Evolutionary conservation across 2,888 invertebrate species (phyloP).

Genomic region (Eristalinus aeneus): DNA sequence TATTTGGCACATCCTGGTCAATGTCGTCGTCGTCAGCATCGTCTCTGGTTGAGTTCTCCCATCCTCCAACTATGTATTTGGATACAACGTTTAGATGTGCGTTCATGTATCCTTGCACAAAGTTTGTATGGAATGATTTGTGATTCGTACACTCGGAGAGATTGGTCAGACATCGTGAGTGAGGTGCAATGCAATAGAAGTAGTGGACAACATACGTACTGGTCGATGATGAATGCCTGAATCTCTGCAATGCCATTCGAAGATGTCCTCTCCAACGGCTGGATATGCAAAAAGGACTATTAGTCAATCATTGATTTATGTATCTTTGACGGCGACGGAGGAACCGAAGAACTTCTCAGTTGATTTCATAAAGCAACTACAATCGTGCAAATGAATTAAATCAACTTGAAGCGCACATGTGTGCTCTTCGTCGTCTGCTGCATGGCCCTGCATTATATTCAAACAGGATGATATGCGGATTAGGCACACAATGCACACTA

Average conservation of each 20-base stretch:
- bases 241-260: conserved; percentile 55
- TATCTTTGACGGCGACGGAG: conserved; percentile 38
- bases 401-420: conserved; percentile 64
- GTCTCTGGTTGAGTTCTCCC: background rate
- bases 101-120: conserved; percentile 42
- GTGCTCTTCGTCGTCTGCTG: conserved; percentile 31
- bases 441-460: conserved; percentile 54
- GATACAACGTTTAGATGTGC: background rate
- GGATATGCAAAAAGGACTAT: conserved; percentile 70
- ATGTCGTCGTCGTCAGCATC: conserved; percentile 19
- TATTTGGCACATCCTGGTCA: conserved; percentile 65
- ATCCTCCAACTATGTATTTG: background rate
- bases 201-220: conserved; percentile 42
- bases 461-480: conserved; percentile 68
- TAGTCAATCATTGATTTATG: conserved; percentile 71
- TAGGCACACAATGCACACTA: conserved; percentile 66
- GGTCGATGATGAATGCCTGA: conserved; percentile 65
- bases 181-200: conserved; percentile 1
- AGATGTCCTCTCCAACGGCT: conserved; percentile 63
- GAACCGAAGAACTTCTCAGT: conserved; percentile 55
- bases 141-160: conserved; percentile 61
- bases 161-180: conserved; percentile 16
- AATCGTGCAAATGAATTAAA: conserved; percentile 66
- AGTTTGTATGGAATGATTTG: conserved; percentile 64
- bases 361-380: conserved; percentile 69